These are phyloP conservation scores for Xyliphius kryptos DNA, from an alignment of 2,113 vertebrate genomes.

Conservation along the genomic window DNA sequence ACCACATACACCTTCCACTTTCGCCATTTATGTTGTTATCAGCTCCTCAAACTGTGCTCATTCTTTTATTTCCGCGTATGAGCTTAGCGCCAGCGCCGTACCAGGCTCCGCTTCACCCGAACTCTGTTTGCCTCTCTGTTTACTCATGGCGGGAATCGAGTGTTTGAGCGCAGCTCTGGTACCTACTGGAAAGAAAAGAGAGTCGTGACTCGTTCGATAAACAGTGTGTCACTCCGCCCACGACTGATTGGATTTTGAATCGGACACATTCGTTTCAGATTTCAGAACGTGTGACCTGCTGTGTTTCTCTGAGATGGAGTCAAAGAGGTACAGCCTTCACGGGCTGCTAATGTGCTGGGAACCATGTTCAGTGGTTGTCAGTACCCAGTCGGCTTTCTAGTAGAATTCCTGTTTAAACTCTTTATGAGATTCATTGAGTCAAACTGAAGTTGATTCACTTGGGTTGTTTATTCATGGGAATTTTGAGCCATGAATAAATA, in stretches of 20 bases:
- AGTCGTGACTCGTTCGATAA: slow-evolving; percentile 42
- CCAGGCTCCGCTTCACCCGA: slow-evolving; percentile 71
- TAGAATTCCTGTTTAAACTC: too few relatives aligned
- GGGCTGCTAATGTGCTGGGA: too few relatives aligned
- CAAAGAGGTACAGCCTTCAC: too few relatives aligned
- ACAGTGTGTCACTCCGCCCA: slow-evolving; percentile 47
- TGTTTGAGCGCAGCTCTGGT: slow-evolving; percentile 49
- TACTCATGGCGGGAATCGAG: slow-evolving; percentile 77
- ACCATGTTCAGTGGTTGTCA: too few relatives aligned
- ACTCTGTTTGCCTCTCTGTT: slow-evolving; percentile 79
- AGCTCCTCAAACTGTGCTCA: slow-evolving; percentile 51
- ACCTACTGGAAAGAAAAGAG: slow-evolving; percentile 38
- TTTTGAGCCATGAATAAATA: too few relatives aligned
- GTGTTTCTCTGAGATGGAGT: too few relatives aligned
- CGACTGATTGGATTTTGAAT: slow-evolving; percentile 53
- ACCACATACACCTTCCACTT: slow-evolving; percentile 61
- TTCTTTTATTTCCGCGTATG: slow-evolving; percentile 46
- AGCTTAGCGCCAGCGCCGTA: slow-evolving; percentile 63
- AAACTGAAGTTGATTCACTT: too few relatives aligned
- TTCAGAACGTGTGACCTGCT: slow-evolving; percentile 1
- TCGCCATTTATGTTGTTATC: slow-evolving; percentile 65
- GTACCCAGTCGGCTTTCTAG: too few relatives aligned
- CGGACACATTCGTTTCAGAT: slow-evolving; percentile 21
- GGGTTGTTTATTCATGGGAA: too few relatives aligned
- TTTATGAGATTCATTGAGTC: too few relatives aligned